These are phyloP conservation scores for Tapirus terrestris DNA, from an alignment of 2,113 vertebrate genomes.

Conservation along the genomic window DNA sequence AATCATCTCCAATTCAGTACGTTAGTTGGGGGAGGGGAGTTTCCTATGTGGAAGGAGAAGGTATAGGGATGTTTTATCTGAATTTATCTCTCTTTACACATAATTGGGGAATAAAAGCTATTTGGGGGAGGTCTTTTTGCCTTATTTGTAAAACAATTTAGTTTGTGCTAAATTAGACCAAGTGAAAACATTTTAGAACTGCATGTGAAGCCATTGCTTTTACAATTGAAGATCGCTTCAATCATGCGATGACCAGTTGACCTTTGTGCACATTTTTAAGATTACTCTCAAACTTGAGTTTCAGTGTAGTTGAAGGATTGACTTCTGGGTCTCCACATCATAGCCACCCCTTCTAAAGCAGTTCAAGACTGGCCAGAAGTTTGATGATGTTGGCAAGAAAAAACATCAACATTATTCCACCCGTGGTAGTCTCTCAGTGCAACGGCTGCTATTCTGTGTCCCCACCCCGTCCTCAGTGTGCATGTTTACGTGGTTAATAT, in stretches of 20 bases:
- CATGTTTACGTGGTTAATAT: background rate
- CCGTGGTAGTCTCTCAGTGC: background rate
- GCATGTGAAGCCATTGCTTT: background rate
- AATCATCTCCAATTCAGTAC: background rate
- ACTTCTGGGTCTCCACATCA: background rate
- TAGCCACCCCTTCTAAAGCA: background rate
- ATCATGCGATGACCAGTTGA: background rate
- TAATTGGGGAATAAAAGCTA: background rate
- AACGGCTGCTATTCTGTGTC: background rate
- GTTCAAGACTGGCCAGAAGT: background rate
- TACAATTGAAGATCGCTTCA: background rate
- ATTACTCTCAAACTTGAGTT: background rate
- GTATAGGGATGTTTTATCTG: background rate
- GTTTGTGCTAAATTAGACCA: background rate
- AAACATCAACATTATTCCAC: background rate
- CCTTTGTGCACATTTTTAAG: background rate
- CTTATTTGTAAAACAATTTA: background rate
- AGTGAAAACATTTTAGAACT: background rate
- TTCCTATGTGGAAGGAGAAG: background rate
- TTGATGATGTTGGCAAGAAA: background rate
- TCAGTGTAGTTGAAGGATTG: background rate
- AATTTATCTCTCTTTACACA: background rate
- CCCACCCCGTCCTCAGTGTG: background rate
- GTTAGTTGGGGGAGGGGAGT: background rate
- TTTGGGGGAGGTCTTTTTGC: background rate